phyloP scores from a whole-genome alignment of 1,140 invertebrate species.

The Anoplolepis gracilipes region DNA sequence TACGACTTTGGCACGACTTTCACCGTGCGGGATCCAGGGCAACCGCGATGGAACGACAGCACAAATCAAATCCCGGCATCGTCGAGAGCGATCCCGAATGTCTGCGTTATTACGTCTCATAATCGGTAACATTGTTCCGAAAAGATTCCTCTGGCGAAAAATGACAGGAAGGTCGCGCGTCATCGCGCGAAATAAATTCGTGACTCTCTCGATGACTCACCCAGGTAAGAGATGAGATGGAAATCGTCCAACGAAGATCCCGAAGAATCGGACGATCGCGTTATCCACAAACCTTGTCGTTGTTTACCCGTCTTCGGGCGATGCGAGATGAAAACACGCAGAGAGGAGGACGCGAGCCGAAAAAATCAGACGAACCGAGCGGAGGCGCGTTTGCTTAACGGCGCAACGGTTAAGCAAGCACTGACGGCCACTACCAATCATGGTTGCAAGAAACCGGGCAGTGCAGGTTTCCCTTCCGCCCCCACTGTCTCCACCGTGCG shows the following conservation, averaged over 20 bases:
- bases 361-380: background rate
- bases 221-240: background rate
- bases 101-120: background rate
- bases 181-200: conserved; percentile 51
- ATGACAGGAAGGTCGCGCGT: conserved; percentile 52
- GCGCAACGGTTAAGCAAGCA: conserved; percentile 63
- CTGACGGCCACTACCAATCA: conserved; percentile 71
- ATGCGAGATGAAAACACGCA: background rate
- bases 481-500: conserved; percentile 17
- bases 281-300: background rate
- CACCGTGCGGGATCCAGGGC: conserved; percentile 39
- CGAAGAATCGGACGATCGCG: background rate
- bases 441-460: conserved; percentile 67
- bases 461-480: conserved; percentile 69
- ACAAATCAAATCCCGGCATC: background rate
- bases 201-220: conserved; percentile 55
- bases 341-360: background rate
- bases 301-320: background rate
- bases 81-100: background rate
- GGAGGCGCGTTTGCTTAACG: conserved; percentile 25
- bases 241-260: background rate
- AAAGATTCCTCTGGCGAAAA: background rate
- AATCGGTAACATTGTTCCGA: background rate
- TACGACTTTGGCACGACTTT: conserved; percentile 47
- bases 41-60: background rate